Conservation (phyloP, 2,797 vertebrate species). For the Oreonectes daqikongensis region DNA sequence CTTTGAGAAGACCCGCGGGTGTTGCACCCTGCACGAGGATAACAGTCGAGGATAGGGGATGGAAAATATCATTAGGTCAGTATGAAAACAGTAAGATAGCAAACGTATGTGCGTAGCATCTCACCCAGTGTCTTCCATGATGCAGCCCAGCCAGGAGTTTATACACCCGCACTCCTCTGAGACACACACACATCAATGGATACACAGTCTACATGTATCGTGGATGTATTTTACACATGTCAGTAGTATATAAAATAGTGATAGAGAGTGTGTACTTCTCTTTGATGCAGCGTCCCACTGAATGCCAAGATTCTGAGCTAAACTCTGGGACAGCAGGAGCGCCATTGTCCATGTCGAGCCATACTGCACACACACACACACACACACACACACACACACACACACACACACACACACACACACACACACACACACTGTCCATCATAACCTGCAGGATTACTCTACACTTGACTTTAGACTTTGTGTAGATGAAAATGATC, state of each 20-base stretch:
- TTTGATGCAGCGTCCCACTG: constrained; percentile 92
- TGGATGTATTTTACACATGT: background rate
- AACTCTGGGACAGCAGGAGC: constrained; percentile 87
- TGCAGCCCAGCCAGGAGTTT: constrained; percentile 92
- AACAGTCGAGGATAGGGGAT: no score
- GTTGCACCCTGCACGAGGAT: constrained; percentile 83
- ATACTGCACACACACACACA: no score
- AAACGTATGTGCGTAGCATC: constrained; percentile 21
- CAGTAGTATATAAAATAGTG: background rate
- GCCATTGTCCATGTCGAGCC: constrained; percentile 86
- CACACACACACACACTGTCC: no score
- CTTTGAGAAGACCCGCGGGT: constrained; percentile 92
- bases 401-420: no score
- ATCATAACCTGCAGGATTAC: no score
- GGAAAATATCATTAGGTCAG: no score
- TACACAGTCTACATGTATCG: background rate
- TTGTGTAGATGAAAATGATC: no score
- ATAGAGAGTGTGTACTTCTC: constrained; percentile 82
- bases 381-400: no score
- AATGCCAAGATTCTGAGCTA: constrained; percentile 96
- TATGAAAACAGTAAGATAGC: no score
- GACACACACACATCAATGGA: constrained; percentile 54
- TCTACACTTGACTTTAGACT: no score
- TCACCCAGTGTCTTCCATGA: constrained; percentile 99
- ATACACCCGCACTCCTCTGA: constrained; percentile 93